Base-by-base conservation (phyloP, 2,888 invertebrate species). In the Oscheius myriophilus region DNA sequence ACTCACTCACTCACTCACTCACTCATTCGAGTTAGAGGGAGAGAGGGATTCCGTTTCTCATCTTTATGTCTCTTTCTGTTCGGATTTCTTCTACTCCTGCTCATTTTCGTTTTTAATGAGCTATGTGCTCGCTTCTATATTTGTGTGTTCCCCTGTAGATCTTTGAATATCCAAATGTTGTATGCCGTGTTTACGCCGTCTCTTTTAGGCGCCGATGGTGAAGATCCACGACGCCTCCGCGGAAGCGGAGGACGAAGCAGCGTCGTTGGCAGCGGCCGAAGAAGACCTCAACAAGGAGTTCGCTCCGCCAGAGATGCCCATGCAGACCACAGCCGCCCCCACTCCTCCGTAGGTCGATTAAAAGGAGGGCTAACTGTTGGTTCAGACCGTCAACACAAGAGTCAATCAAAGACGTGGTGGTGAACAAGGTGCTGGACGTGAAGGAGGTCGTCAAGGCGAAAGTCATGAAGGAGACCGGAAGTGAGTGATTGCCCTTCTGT, bases 401-500 rank as follows among this genome's bases (percentile, higher is more conserved):
- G 61, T 76, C 79, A 12, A 54, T 83, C 21, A 79, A 78, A 41
- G 81, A 85, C 64, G 79, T 67, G 39, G 69, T 85, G 21, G 77
- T 78, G 58, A 76, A 80, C 57, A 77, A 75, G 53, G 79, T 82
- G 42, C 69, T 79, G 43, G 81, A 82, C 65, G 73, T 85, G 43
- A 85, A 83, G 62, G 84, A 85, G 69, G 71, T 70, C 23, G 79
- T 84, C 59, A 85, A 84, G 58, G 75, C 78, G 45, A 82, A 82
- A 67, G 82, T 84, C 18, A 84, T 83, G 83, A 72, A 78, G 54
- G 76, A 85, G 62, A 83, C 83, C 52, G 84, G 84, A 72, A 82
- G 84, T 83, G 68, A 76, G 82, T 81, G 42, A 33, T 51, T 57
- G 33, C 39, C 52, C 42, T 62, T 54, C 39, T 64, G 14, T 52